A percentile compares a stretch with the other conserved stretches of the same genome.
These are phyloP conservation scores for Tenthredo amoena DNA, from an alignment of 2,888 invertebrate genomes.

Conservation along the genomic window DNA sequence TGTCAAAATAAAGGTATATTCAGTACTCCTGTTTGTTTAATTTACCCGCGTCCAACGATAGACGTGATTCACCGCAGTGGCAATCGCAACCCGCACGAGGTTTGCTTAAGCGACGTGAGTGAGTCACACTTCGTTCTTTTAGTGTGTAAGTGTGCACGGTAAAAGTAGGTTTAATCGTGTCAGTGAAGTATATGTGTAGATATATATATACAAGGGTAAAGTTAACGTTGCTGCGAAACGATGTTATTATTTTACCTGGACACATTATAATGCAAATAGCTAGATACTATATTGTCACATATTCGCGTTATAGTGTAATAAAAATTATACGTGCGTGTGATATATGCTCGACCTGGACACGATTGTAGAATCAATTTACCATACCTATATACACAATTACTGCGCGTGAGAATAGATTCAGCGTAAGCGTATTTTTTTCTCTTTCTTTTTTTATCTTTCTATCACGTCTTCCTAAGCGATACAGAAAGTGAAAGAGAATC, in stretches of 20 bases:
- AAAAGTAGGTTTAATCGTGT: not conserved
- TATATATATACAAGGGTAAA: not conserved
- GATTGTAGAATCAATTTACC: not conserved
- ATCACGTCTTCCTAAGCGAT: not conserved
- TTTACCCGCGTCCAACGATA: slow-evolving; percentile 17
- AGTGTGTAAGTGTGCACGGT: not conserved
- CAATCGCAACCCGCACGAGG: not conserved
- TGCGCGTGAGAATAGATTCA: not conserved
- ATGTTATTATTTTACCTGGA: not conserved
- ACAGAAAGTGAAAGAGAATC: slow-evolving; percentile 18
- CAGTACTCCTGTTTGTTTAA: slow-evolving; percentile 8
- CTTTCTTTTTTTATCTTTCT: not conserved
- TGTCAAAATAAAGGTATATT: not conserved
- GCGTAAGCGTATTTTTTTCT: not conserved
- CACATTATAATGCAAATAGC: not conserved
- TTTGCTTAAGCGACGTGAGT: slow-evolving; percentile 11
- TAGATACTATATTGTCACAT: not conserved
- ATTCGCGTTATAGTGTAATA: not conserved
- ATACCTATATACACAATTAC: not conserved
- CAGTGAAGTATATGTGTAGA: not conserved
- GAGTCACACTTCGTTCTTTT: slow-evolving; percentile 8
- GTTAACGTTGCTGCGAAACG: not conserved
- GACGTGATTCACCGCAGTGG: slow-evolving; percentile 43
- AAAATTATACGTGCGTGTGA: not conserved
- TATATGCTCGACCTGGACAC: not conserved